Conservation (phyloP, 1,140 invertebrate genomes). For the Paraescarpia echinospica region DNA sequence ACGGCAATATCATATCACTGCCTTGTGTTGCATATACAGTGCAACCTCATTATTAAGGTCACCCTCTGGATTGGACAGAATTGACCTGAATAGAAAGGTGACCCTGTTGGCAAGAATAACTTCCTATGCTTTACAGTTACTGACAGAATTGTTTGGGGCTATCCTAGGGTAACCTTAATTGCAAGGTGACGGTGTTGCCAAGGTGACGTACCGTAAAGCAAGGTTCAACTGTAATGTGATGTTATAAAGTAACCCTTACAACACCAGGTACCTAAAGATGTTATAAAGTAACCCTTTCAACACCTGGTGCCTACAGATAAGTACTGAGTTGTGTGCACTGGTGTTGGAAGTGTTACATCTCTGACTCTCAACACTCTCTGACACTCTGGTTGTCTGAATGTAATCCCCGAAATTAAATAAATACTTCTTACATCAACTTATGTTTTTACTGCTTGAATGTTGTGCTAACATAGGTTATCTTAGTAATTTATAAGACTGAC, state of each 20-base stretch:
- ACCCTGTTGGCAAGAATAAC: too few species aligned
- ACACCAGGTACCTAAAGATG: neutral
- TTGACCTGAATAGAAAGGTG: too few species aligned
- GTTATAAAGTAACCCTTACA: neutral
- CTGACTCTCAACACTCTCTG: neutral
- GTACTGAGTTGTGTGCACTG: neutral
- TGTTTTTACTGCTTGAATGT: neutral
- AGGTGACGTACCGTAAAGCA: too few species aligned
- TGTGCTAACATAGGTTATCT: neutral
- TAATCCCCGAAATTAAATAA: neutral
- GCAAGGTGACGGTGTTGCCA: too few species aligned
- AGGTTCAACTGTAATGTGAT: too few species aligned
- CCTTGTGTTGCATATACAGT: too few species aligned
- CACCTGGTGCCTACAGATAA: neutral
- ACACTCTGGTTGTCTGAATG: neutral
- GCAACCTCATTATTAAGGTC: too few species aligned
- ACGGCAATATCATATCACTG: too few species aligned
- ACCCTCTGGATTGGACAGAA: too few species aligned
- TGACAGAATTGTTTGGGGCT: too few species aligned
- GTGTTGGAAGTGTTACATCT: neutral
- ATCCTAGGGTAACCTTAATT: too few species aligned
- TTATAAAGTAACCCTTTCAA: neutral
- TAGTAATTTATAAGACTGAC: neutral
- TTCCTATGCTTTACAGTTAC: too few species aligned
- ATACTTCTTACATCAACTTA: neutral